These are phyloP conservation scores for Saccostrea cuccullata DNA, from an alignment of 1,140 invertebrate genomes.

Conservation along the genomic window DNA sequence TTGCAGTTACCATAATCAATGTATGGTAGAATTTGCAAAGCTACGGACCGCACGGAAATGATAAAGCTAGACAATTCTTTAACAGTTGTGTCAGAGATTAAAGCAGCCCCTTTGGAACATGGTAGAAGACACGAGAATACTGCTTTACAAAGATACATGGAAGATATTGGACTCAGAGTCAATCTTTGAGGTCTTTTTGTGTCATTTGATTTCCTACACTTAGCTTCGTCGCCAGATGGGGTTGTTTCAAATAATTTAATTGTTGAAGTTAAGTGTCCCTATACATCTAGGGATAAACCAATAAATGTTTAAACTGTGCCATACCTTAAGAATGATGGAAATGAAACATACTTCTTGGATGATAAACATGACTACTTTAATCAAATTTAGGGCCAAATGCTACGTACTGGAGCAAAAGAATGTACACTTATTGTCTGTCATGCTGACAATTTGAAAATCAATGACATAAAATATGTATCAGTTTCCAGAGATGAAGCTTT, in stretches of 20 bases:
- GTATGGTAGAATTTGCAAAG: conserved; percentile 61
- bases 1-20: conserved; percentile 53
- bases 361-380: conserved; percentile 57
- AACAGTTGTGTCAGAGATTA: not conserved
- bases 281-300: conserved; percentile 48
- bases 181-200: no score
- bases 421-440: conserved; percentile 59
- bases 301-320: conserved; percentile 46
- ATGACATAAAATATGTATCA: conserved; percentile 44
- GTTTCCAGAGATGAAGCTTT: conserved; percentile 39
- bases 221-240: conserved; percentile 60
- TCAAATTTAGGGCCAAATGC: conserved; percentile 61
- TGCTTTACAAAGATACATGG: conserved; percentile 28
- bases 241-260: not conserved
- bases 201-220: conserved; percentile 40
- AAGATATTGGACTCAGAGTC: not conserved
- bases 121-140: conserved; percentile 45
- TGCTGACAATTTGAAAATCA: conserved; percentile 50
- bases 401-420: conserved; percentile 42
- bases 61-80: conserved; percentile 50
- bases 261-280: conserved; percentile 61
- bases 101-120: conserved; percentile 46
- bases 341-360: conserved; percentile 36
- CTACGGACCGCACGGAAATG: conserved; percentile 48
- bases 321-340: conserved; percentile 48